Conservation (phyloP, 2,888 invertebrate species). For the Cantharis flavilabris region DNA sequence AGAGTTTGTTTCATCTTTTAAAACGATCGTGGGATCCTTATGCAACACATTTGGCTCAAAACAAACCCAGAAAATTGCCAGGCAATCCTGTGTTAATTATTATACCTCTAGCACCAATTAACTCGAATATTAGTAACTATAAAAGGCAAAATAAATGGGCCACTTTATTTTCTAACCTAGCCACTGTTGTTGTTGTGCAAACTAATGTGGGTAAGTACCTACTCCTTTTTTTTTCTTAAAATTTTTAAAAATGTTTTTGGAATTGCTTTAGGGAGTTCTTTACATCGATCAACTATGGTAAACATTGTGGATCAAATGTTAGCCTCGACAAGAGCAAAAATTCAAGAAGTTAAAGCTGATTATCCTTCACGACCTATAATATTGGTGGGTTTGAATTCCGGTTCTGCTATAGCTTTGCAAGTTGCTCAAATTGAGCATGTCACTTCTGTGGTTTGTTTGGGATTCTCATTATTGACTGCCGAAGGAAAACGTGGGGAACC, state of each 20-base stretch:
- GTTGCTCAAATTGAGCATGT: slow-evolving; percentile 73
- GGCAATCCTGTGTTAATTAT: slow-evolving; percentile 70
- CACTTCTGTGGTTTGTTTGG: slow-evolving; percentile 75
- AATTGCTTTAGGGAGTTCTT: slow-evolving; percentile 32
- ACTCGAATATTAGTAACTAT: slow-evolving; percentile 53
- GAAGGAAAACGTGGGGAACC: slow-evolving; percentile 74
- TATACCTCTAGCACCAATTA: slow-evolving; percentile 62
- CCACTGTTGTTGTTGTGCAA: slow-evolving; percentile 68
- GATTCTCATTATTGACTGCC: slow-evolving; percentile 75
- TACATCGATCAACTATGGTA: slow-evolving; percentile 57
- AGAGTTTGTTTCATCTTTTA: slow-evolving; percentile 67
- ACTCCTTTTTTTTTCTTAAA: too few relatives aligned
- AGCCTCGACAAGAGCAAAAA: slow-evolving; percentile 69
- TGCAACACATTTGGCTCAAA: slow-evolving; percentile 59
- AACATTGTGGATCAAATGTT: slow-evolving; percentile 67
- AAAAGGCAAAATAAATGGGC: slow-evolving; percentile 73
- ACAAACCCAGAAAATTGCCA: slow-evolving; percentile 72
- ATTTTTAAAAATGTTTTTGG: too few relatives aligned
- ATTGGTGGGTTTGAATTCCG: slow-evolving; percentile 77
- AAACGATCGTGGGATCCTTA: slow-evolving; percentile 79
- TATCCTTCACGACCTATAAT: slow-evolving; percentile 73
- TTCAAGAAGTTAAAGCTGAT: slow-evolving; percentile 70
- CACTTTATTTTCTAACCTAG: slow-evolving; percentile 67
- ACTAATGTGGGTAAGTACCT: slow-evolving; percentile 56
- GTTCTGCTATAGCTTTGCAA: slow-evolving; percentile 76